phyloP scores from a whole-genome alignment of 2,888 invertebrate genomes.

The Nymphalis c-album region DNA sequence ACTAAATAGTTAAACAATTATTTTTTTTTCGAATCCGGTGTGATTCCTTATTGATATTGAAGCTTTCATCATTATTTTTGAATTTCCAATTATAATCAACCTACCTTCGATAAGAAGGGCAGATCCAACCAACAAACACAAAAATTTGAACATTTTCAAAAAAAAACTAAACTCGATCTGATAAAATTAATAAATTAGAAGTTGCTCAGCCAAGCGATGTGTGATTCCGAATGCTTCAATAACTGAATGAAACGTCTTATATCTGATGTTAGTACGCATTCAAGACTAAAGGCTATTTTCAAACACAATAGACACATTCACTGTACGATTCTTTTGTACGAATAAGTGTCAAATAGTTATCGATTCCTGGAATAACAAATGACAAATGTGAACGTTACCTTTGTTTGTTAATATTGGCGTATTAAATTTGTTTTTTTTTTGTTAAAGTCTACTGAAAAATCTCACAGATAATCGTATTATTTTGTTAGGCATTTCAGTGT shows the following conservation, averaged over 20 bases:
- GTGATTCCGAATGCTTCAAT: constrained; percentile 36
- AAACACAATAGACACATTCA: constrained; percentile 24
- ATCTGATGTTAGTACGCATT: constrained; percentile 33
- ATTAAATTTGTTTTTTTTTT: background rate
- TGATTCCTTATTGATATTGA: too few relatives aligned
- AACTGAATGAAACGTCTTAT: constrained; percentile 34
- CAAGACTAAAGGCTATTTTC: constrained; percentile 20
- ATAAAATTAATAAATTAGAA: constrained; percentile 20
- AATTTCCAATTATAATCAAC: constrained; percentile 4
- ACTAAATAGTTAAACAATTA: too few relatives aligned
- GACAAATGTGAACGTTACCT: constrained; percentile 9
- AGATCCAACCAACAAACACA: constrained; percentile 22
- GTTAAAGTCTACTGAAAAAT: background rate
- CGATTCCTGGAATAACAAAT: constrained; percentile 16
- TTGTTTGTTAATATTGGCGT: background rate
- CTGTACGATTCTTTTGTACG: constrained; percentile 32
- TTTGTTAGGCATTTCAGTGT: too few relatives aligned
- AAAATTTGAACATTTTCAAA: constrained; percentile 25
- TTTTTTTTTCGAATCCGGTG: too few relatives aligned
- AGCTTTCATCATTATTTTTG: too few relatives aligned
- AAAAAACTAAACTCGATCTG: background rate
- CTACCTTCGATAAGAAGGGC: constrained; percentile 31
- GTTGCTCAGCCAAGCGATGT: constrained; percentile 28
- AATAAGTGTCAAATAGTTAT: constrained; percentile 25
- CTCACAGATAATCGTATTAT: too few relatives aligned